Evolutionary conservation across 1,140 invertebrate species (phyloP), one percentile per base, ranked within the genome.

Genomic region (Dolichoris vasculosae): DNA sequence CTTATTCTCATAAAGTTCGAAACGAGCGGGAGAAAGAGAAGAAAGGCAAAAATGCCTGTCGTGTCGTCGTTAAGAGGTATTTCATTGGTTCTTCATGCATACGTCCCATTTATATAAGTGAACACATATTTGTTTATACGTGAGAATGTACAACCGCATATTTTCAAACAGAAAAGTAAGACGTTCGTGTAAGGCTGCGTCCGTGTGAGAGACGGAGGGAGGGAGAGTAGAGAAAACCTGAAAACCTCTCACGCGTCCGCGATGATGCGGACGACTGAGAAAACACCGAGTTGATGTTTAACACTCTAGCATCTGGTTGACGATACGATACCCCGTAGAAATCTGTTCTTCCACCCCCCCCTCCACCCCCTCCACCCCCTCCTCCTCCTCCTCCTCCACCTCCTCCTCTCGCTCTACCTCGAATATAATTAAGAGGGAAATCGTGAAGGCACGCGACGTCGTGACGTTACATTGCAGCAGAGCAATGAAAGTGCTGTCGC

Each of bases 401-500:
- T 48, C n/a, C 8, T 4, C 2, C 48, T 46, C 43, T 7, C 48
- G 11, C 46, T 20, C 23, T 26, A 30, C n/a, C n/a, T n/a, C n/a
- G 79, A 82, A 86, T 69, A 82, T 71, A 86, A 86, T 86, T 82
- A 86, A 82, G 63, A 86, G 85, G 73, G 63, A 86, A 86, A 86
- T 86, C 84, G 51, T 78, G 67, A 9, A 46, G 81, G 73, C 26
- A 46, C 82, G 73, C 26, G 81, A 75, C 48, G 26, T 43, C 67
- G 67, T 71, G 83, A 75, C 35, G 67, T 83, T 76, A 83, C n/a
- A 75, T 43, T 51, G 73, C n/a, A 20, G 40, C 59, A 35, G 8
- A 80, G 55, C 83, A 77, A 80, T 80, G 84, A 81, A 82, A 81
- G 84, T 85, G 20, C 83, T 32, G 59, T 59, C 76, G 64, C 55